Conservation (phyloP, 2,797 vertebrate species). For the Hirundo rustica region DNA sequence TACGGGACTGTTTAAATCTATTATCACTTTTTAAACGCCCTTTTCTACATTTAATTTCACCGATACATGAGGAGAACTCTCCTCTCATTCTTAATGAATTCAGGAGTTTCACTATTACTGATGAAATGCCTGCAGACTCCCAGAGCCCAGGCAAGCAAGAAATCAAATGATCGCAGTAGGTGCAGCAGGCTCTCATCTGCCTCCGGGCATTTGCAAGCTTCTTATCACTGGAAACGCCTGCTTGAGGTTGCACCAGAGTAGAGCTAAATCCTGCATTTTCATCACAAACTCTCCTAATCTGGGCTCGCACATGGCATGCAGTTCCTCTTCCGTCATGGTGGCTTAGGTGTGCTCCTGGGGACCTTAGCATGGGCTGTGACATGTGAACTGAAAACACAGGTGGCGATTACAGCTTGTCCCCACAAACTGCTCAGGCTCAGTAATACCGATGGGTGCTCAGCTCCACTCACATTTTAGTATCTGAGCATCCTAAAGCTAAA, state of each 20-base stretch:
- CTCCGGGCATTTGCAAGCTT: not conserved
- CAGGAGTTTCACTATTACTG: not conserved
- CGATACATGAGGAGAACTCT: not conserved
- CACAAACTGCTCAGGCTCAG: not conserved
- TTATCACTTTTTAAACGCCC: constrained; percentile 8
- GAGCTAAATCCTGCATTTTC: not conserved
- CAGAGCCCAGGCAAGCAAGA: constrained; percentile 6
- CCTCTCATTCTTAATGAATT: not conserved
- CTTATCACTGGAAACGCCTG: not conserved
- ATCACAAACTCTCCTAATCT: not conserved
- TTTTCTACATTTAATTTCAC: not conserved
- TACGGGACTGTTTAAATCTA: constrained; percentile 20
- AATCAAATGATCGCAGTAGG: not conserved
- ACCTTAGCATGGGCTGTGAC: not conserved
- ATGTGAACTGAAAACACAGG: not conserved
- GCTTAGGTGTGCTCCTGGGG: not conserved
- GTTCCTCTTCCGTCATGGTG: not conserved
- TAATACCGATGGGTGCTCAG: not conserved
- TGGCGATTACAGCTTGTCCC: not conserved
- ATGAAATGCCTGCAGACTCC: not conserved
- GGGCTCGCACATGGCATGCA: not conserved
- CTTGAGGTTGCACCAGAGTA: not conserved
- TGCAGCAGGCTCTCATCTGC: not conserved
- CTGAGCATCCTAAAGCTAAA: accelerated
- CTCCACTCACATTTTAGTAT: not conserved